A percentile compares a stretch with the other conserved stretches of the same genome.
Evolutionary conservation across 2,113 vertebrate genomes (phyloP).

Genomic region (Microcebus jonahi): DNA sequence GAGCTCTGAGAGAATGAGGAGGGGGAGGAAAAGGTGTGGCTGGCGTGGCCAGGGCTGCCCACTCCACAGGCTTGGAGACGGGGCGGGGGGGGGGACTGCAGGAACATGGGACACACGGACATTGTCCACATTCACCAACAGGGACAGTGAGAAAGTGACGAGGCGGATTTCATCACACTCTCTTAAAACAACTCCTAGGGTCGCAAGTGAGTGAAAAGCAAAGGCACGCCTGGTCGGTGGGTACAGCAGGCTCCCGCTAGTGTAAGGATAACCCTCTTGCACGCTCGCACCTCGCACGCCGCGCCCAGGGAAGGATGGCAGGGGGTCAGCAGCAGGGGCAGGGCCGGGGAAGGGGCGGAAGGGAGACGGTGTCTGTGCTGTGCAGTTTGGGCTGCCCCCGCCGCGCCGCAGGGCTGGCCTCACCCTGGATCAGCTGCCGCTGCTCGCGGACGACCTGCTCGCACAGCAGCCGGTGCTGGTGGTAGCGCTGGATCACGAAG

Average conservation of each 20-base stretch:
- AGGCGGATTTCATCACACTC: background rate
- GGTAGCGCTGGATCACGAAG: conserved; percentile 80
- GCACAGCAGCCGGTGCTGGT: conserved; percentile 79
- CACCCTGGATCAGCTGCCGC: conserved; percentile 79
- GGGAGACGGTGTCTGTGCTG: background rate
- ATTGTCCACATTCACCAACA: background rate
- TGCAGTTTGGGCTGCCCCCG: fast-evolving
- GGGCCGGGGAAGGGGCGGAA: background rate
- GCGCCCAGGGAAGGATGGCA: background rate
- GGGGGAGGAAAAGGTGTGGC: background rate
- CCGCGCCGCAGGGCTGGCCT: background rate
- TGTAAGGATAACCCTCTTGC: background rate
- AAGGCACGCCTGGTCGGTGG: background rate
- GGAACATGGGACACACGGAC: too few species aligned
- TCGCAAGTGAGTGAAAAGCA: background rate
- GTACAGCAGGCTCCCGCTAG: background rate
- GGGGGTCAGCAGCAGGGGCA: background rate
- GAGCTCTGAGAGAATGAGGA: background rate
- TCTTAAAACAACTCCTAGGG: background rate
- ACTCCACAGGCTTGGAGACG: too few species aligned
- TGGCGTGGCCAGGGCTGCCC: background rate
- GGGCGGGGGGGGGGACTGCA: too few species aligned
- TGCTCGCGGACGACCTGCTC: conserved; percentile 81
- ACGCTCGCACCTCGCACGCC: background rate
- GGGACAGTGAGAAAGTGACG: background rate